Percentiles rank a stretch among this genome's conserved stretches.
Conservation (phyloP, 2,888 invertebrate species). For the Ormyrus rosae region DNA sequence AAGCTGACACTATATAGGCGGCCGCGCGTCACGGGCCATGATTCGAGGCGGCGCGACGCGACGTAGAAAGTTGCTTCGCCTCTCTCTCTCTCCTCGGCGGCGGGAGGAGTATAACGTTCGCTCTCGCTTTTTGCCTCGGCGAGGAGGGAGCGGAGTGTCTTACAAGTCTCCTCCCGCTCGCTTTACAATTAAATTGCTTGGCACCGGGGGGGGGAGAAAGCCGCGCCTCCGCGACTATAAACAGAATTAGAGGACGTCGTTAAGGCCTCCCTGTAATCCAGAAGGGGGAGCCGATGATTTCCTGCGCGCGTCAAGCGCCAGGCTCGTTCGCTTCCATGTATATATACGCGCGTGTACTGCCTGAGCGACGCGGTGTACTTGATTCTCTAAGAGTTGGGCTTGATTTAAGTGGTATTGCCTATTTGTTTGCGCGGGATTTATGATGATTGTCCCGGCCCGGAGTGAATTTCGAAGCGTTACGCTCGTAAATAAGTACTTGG, state of each 20-base stretch:
- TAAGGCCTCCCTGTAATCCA: conserved; percentile 12
- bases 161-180: conserved; percentile 31
- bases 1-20: not conserved
- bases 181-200: conserved; percentile 55
- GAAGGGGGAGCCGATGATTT: conserved; percentile 19
- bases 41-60: conserved; percentile 21
- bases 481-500: too few relatives aligned
- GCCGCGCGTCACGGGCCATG: conserved; percentile 42
- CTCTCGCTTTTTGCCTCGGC: not conserved
- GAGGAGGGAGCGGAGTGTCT: not conserved
- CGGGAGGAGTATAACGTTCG: too few relatives aligned
- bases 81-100: conserved; percentile 5
- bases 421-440: too few relatives aligned
- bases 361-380: too few relatives aligned
- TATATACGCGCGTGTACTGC: too few relatives aligned
- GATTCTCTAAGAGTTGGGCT: too few relatives aligned
- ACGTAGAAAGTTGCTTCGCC: not conserved
- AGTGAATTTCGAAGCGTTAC: too few relatives aligned
- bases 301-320: not conserved
- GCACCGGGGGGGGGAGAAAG: not conserved
- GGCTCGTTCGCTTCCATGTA: not conserved
- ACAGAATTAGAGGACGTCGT: conserved; percentile 51
- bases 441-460: too few relatives aligned
- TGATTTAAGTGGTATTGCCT: too few relatives aligned
- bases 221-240: conserved; percentile 34